These are phyloP conservation scores for Mus spicilegus DNA, from an alignment of 2,113 vertebrate species.

Conservation along the genomic window DNA sequence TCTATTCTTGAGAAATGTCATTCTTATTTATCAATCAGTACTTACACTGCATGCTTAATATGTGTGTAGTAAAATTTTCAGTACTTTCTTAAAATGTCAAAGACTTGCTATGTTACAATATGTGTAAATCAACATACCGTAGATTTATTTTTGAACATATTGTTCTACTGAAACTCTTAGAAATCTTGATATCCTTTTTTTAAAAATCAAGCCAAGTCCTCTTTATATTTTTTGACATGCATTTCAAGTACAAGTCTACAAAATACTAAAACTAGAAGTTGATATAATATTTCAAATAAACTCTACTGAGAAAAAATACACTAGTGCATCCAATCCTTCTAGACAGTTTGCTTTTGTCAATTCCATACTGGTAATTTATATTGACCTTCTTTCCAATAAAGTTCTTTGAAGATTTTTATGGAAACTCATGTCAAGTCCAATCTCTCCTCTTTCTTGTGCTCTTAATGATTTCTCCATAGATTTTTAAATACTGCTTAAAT, in stretches of 20 bases:
- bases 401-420: conserved; percentile 2
- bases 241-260: neutral
- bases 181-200: neutral
- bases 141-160: neutral
- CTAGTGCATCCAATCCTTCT: neutral
- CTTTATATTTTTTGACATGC: neutral
- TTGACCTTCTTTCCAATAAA: conserved; percentile 33
- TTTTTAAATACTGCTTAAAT: conserved; percentile 57
- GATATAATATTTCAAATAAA: conserved; percentile 16
- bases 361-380: neutral
- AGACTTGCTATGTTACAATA: neutral
- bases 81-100: neutral
- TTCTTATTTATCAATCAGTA: neutral
- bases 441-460: neutral
- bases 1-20: neutral
- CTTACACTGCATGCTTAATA: neutral
- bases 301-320: neutral
- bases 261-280: neutral
- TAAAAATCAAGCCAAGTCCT: neutral
- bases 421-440: neutral
- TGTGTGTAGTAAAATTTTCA: neutral
- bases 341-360: neutral
- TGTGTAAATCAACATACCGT: neutral
- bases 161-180: neutral
- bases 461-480: conserved; percentile 25